Percentiles rank a stretch among this genome's conserved stretches.
Evolutionary conservation across 2,797 vertebrate genomes (phyloP).

Genomic region (Tadarida brasiliensis): DNA sequence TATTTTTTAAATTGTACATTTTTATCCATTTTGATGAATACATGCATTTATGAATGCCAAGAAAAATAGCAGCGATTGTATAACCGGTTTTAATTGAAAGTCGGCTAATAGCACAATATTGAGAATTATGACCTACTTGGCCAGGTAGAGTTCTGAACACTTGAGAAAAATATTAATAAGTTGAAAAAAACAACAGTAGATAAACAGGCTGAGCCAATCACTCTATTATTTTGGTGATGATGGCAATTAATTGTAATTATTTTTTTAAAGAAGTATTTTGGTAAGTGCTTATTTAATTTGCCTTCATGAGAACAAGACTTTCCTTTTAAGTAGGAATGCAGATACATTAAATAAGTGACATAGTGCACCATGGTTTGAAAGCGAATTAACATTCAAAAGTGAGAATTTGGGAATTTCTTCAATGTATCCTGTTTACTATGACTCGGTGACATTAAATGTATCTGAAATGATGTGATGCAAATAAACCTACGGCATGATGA

Average conservation of each 20-base stretch:
- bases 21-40: conserved; percentile 59
- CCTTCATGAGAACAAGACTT: conserved; percentile 12
- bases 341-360: conserved; percentile 14
- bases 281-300: conserved; percentile 64
- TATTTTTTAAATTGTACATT: conserved; percentile 39
- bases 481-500: neutral
- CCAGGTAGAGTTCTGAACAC: conserved; percentile 44
- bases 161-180: conserved; percentile 19
- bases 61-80: conserved; percentile 50
- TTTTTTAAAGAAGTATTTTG: conserved; percentile 45
- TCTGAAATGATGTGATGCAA: neutral
- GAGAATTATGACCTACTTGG: conserved; percentile 35
- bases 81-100: conserved; percentile 52
- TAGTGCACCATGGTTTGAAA: neutral
- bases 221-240: conserved; percentile 60
- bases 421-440: neutral
- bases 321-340: conserved; percentile 36
- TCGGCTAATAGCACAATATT: conserved; percentile 41
- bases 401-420: neutral
- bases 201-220: conserved; percentile 30
- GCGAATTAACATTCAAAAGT: neutral
- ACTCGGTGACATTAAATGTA: neutral
- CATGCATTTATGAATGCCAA: conserved; percentile 49
- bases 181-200: neutral
- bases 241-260: conserved; percentile 32